These are phyloP conservation scores for Ambastaia sidthimunki DNA, from an alignment of 2,797 vertebrate species.

Conservation along the genomic window DNA sequence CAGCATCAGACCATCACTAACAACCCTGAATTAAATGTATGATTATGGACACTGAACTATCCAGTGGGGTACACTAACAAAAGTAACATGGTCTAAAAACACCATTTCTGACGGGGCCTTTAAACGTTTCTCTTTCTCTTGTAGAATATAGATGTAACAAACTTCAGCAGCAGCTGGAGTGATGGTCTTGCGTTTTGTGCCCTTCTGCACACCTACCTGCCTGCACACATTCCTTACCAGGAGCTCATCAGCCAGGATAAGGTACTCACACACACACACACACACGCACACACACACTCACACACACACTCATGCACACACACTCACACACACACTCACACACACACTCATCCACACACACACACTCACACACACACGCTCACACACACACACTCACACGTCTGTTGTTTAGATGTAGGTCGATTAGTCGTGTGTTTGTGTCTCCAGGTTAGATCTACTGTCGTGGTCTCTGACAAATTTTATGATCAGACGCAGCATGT, in stretches of 20 bases:
- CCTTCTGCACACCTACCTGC: conserved; percentile 88
- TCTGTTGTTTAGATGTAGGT: neutral
- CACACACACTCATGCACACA: too few relatives aligned
- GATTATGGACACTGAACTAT: too few relatives aligned
- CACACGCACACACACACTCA: too few relatives aligned
- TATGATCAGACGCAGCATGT: conserved; percentile 34
- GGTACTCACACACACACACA: conserved; percentile 68
- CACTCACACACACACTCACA: too few relatives aligned
- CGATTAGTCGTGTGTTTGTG: neutral
- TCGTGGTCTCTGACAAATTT: conserved; percentile 13
- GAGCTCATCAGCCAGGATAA: conserved; percentile 91
- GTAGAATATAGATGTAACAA: conserved; percentile 89
- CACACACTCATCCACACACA: too few relatives aligned
- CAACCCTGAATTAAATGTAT: too few relatives aligned
- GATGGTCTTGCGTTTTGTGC: conserved; percentile 91
- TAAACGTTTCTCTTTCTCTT: neutral
- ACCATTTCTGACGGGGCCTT: neutral
- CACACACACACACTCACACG: neutral
- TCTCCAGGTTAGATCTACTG: neutral
- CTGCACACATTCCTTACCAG: conserved; percentile 91
- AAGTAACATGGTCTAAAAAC: neutral
- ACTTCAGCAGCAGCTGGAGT: conserved; percentile 95
- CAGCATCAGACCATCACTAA: too few relatives aligned
- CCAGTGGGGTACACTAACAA: neutral
- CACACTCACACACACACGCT: too few relatives aligned